Evolutionary conservation across 2,888 invertebrate species (phyloP).

Genomic region (Phengaris arion): DNA sequence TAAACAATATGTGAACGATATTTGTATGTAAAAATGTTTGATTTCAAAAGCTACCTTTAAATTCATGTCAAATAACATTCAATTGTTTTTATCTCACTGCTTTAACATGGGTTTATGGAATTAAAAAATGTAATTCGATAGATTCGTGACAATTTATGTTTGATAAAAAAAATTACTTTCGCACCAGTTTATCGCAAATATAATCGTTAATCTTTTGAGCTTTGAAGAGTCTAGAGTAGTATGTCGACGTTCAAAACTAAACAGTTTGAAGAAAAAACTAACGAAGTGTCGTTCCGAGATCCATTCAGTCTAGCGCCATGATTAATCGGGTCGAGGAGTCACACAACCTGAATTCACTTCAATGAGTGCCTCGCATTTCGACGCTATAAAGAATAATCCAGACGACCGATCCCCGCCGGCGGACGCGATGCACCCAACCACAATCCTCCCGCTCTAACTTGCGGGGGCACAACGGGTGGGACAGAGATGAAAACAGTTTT

Average conservation of each 20-base stretch:
- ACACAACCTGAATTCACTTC: conserved; percentile 70
- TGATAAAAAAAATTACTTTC: too few relatives aligned
- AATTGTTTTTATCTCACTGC: too few relatives aligned
- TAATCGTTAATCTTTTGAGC: too few relatives aligned
- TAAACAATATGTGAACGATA: background rate
- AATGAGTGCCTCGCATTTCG: conserved; percentile 73
- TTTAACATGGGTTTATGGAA: too few relatives aligned
- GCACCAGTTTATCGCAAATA: too few relatives aligned
- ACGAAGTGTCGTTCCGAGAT: conserved; percentile 44
- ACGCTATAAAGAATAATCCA: conserved; percentile 75
- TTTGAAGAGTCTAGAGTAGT: background rate
- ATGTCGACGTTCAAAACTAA: conserved; percentile 27
- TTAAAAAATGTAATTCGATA: too few relatives aligned
- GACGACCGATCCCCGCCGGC: conserved; percentile 58
- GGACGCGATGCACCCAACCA: conserved; percentile 54
- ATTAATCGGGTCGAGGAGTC: conserved; percentile 72
- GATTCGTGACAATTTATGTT: too few relatives aligned
- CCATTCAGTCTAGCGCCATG: conserved; percentile 57
- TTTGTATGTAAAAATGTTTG: background rate
- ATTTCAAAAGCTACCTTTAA: too few relatives aligned
- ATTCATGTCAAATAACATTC: too few relatives aligned
- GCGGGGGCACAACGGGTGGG: conserved; percentile 45
- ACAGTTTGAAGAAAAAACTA: conserved; percentile 39
- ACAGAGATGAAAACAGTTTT: conserved; percentile 60
- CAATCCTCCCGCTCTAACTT: conserved; percentile 56